phyloP scores from a whole-genome alignment of 35 echinoderm and acorn worm species.

The Apostichopus japonicus region DNA sequence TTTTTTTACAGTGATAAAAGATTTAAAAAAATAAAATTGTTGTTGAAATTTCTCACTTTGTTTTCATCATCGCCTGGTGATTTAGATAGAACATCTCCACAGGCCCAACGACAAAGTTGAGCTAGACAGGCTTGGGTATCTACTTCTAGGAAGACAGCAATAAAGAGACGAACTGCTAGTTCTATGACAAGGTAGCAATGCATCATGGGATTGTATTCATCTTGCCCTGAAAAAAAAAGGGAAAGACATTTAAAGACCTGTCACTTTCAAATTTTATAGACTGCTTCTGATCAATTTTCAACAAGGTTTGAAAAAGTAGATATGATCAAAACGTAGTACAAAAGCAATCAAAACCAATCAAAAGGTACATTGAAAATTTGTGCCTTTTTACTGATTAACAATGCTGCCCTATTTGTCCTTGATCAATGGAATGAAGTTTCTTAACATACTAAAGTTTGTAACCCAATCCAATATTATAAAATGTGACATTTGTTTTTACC shows the following conservation, averaged over 20 bases:
- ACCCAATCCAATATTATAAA: neutral
- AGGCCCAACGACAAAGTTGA: constrained; percentile 5
- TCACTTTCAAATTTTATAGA: no score
- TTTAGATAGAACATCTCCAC: neutral
- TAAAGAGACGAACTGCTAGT: neutral
- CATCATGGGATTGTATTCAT: neutral
- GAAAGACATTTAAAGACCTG: no score
- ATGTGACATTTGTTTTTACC: neutral
- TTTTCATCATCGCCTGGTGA: neutral
- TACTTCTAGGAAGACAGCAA: neutral
- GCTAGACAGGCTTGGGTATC: neutral
- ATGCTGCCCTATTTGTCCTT: no score
- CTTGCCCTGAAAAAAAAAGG: neutral
- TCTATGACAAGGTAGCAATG: neutral
- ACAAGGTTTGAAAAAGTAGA: no score
- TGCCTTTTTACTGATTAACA: no score
- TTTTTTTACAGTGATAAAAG: no score
- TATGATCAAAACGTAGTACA: no score
- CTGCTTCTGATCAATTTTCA: no score
- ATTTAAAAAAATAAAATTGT: no score
- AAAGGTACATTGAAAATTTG: no score
- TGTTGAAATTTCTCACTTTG: neutral
- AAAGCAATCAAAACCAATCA: no score
- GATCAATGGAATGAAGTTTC: no score
- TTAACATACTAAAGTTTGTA: neutral